Percentiles rank a stretch among this genome's conserved stretches.
Conservation (phyloP, 1,140 invertebrate species). For the Anoplophora glabripennis region DNA sequence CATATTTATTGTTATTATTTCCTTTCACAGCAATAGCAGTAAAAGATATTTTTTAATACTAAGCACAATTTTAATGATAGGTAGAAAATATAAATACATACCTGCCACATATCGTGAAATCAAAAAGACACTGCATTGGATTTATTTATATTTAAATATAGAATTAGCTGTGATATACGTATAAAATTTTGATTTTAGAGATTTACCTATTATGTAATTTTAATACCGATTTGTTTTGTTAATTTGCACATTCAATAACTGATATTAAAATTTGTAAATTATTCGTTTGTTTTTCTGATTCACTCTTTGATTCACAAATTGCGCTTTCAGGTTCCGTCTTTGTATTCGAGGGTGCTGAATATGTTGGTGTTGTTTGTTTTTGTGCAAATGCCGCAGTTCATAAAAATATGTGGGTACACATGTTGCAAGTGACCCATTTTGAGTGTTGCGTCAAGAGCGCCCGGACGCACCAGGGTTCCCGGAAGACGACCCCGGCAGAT, state of each 20-base stretch:
- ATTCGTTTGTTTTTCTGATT: too few species aligned
- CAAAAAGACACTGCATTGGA: constrained; percentile 10
- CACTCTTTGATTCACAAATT: too few species aligned
- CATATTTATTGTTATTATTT: constrained; percentile 8
- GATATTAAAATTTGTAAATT: constrained; percentile 9
- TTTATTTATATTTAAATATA: constrained; percentile 16
- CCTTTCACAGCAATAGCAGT: not conserved
- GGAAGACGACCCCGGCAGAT: too few species aligned
- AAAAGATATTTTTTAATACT: not conserved
- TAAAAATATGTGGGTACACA: too few species aligned
- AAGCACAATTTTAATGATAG: not conserved
- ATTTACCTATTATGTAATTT: constrained; percentile 10
- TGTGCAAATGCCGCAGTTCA: too few species aligned
- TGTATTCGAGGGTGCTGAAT: too few species aligned
- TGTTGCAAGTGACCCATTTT: too few species aligned
- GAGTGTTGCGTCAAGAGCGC: too few species aligned
- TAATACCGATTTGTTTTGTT: constrained; percentile 23
- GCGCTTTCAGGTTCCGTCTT: too few species aligned
- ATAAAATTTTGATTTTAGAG: constrained; percentile 7
- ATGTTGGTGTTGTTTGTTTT: too few species aligned
- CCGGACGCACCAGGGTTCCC: too few species aligned
- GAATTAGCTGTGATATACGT: constrained; percentile 30
- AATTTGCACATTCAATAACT: constrained; percentile 19
- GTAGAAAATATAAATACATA: not conserved
- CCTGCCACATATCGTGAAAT: constrained; percentile 4